Evolutionary conservation across 2,113 vertebrate genomes (phyloP).

Genomic region (Pachypanchax playfairii): DNA sequence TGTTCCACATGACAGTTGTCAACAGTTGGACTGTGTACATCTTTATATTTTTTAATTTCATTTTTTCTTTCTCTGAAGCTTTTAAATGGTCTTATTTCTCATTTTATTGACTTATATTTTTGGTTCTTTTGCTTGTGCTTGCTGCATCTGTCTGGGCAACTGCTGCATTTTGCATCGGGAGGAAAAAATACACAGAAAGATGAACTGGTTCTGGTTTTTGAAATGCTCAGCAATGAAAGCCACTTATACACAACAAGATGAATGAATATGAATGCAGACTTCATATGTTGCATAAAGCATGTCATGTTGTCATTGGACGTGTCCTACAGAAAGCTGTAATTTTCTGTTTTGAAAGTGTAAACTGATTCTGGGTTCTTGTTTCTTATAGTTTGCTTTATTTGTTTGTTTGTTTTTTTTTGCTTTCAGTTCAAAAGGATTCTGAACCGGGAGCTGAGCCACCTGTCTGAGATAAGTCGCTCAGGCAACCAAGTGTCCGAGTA

Average conservation of each 20-base stretch:
- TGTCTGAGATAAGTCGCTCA: conserved; percentile 98
- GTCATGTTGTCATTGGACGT: conserved; percentile 33
- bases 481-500: conserved; percentile 99
- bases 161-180: conserved; percentile 12
- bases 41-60: conserved; percentile 6
- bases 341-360: conserved; percentile 7
- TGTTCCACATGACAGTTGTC: conserved; percentile 73
- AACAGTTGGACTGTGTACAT: conserved; percentile 16
- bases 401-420: conserved; percentile 25
- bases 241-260: too few relatives aligned
- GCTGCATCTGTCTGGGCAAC: background rate
- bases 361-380: background rate
- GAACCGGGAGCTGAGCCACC: conserved; percentile 95
- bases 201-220: too few relatives aligned
- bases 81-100: background rate
- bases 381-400: conserved; percentile 24
- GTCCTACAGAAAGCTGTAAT: conserved; percentile 36
- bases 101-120: background rate
- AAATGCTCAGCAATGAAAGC: too few relatives aligned
- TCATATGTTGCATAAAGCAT: conserved; percentile 27
- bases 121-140: background rate
- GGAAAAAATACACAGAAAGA: background rate
- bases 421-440: conserved; percentile 98
- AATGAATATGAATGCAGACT: conserved; percentile 41
- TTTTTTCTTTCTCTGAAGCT: background rate